Percentiles rank a stretch among this genome's conserved stretches.
phyloP scores from a whole-genome alignment of 2,888 invertebrate genomes.

The Sphaeridia pumilis region DNA sequence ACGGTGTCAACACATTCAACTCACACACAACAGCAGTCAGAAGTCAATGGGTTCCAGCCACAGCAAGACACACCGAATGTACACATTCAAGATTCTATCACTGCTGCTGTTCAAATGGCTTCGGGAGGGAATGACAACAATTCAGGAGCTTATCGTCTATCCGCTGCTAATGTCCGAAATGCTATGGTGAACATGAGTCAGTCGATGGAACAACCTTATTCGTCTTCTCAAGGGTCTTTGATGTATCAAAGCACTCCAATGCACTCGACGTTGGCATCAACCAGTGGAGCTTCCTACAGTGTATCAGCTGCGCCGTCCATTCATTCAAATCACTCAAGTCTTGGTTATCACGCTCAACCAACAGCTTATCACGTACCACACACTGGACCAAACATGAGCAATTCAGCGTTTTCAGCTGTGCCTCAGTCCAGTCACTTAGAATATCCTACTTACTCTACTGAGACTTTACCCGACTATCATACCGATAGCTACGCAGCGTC shows the following conservation, averaged over 20 bases:
- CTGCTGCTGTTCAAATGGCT: constrained; percentile 8
- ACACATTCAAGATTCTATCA: constrained; percentile 8
- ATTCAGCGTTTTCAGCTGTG: neutral
- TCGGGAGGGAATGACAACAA: neutral
- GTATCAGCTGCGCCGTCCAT: neutral
- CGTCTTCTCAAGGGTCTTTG: neutral
- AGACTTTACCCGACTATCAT: neutral
- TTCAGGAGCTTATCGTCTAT: neutral
- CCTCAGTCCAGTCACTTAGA: neutral
- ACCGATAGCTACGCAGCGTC: neutral
- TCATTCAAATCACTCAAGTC: neutral
- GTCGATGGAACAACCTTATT: neutral
- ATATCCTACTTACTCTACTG: neutral
- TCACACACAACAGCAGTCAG: neutral
- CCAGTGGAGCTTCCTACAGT: neutral
- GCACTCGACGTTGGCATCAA: neutral
- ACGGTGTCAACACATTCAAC: neutral
- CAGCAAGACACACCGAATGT: no score
- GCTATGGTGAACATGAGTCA: neutral
- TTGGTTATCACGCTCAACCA: neutral
- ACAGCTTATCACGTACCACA: neutral
- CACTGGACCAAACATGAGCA: neutral
- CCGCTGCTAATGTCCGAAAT: neutral
- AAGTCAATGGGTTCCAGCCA: neutral
- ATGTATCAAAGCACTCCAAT: neutral